Conservation (phyloP, 2,113 vertebrate species). For the Campylomormyrus numenius region DNA sequence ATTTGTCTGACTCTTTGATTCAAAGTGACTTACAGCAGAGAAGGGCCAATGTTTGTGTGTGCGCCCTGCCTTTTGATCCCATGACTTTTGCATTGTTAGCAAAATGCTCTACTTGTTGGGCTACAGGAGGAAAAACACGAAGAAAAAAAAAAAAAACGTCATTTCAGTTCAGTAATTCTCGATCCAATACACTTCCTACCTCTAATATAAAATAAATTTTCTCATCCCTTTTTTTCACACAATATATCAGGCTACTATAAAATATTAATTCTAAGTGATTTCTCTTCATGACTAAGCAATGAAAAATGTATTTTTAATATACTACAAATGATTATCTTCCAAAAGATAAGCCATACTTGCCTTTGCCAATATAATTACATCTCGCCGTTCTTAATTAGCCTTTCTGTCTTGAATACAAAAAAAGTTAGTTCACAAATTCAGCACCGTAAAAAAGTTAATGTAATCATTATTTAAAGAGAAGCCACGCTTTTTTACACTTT, state of each 20-base stretch:
- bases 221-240: background rate
- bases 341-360: background rate
- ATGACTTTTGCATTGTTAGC: background rate
- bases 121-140: background rate
- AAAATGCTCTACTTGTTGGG: background rate
- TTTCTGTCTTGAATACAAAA: background rate
- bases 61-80: background rate
- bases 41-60: background rate
- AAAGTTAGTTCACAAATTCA: background rate
- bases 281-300: background rate
- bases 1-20: background rate
- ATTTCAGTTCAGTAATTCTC: background rate
- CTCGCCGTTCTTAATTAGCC: background rate
- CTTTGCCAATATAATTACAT: background rate
- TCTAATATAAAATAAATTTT: background rate
- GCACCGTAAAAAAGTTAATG: background rate
- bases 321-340: background rate
- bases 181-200: background rate
- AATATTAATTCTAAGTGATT: background rate
- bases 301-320: constrained; percentile 8
- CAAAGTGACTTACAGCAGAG: background rate
- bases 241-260: background rate
- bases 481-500: background rate
- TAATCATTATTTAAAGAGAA: background rate
- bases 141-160: too few species aligned